Conservation (phyloP, 2,113 vertebrate species). For the Dipodomys ordii region DNA sequence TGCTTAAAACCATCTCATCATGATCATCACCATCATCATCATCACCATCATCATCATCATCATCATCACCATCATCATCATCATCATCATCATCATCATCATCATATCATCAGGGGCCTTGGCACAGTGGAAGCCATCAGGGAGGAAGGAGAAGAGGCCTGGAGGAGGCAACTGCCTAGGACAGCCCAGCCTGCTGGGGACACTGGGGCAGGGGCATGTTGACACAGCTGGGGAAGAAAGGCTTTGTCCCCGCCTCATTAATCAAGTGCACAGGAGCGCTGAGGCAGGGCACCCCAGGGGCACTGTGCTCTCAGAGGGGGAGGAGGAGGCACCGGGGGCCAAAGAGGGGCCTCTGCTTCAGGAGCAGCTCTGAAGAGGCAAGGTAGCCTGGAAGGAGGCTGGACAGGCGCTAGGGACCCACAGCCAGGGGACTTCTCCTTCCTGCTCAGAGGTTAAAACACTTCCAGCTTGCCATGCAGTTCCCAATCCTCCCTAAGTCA, state of each 20-base stretch:
- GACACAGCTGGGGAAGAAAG: conserved; percentile 95
- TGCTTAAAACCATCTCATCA: conserved; percentile 47
- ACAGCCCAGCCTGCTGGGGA: background rate
- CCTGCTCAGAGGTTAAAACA: conserved; percentile 7
- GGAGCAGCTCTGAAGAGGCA: background rate
- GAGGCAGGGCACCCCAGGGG: conserved; percentile 89
- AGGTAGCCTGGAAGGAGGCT: background rate
- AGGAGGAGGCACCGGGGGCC: too few species aligned
- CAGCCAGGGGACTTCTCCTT: conserved; percentile 62
- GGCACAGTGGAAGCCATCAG: conserved; percentile 20
- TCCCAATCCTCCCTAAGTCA: conserved; percentile 31
- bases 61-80: too few species aligned
- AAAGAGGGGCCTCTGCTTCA: background rate
- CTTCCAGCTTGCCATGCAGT: conserved; percentile 29
- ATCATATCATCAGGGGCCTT: background rate
- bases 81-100: too few species aligned
- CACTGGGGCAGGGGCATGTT: conserved; percentile 85
- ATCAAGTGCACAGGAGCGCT: conserved; percentile 92
- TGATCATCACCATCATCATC: background rate
- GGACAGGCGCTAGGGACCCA: background rate
- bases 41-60: too few species aligned
- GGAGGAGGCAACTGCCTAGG: background rate
- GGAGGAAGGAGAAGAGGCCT: background rate
- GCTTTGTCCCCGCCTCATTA: conserved; percentile 92
- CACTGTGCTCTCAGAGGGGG: background rate